Percentiles rank a stretch among this genome's conserved stretches.
Evolutionary conservation across 2,797 vertebrate genomes (phyloP).

Genomic region (Picus viridis): DNA sequence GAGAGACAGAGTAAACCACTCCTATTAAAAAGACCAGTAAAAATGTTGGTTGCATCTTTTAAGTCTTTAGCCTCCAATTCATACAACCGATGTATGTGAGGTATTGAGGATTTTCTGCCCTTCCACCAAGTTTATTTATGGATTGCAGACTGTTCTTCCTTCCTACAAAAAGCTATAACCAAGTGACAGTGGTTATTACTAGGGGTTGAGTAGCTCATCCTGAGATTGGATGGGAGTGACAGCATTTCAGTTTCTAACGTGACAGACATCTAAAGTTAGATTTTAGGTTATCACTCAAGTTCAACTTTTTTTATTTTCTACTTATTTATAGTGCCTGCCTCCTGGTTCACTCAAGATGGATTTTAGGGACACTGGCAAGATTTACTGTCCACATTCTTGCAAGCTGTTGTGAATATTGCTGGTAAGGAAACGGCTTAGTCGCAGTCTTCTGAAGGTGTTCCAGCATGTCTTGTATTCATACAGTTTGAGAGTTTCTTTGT

Average conservation of each 20-base stretch:
- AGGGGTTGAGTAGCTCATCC: not conserved
- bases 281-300: not conserved
- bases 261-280: not conserved
- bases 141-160: not conserved
- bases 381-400: not conserved
- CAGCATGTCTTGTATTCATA: not conserved
- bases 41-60: too few species aligned
- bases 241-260: not conserved
- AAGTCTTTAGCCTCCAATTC: not conserved
- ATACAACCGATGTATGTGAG: not conserved
- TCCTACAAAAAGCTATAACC: not conserved
- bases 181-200: not conserved
- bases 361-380: not conserved
- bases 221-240: not conserved
- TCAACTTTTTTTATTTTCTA: not conserved
- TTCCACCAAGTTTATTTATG: not conserved
- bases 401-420: not conserved
- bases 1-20: too few species aligned
- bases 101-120: not conserved
- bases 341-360: not conserved
- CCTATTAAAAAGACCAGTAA: too few species aligned
- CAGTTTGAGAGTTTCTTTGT: not conserved
- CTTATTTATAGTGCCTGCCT: not conserved
- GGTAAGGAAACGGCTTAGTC: not conserved
- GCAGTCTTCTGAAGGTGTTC: not conserved